A percentile compares a stretch with the other conserved stretches of the same genome.
phyloP scores from a whole-genome alignment of 1,140 invertebrate species.

The Lasioglossum baleicum region DNA sequence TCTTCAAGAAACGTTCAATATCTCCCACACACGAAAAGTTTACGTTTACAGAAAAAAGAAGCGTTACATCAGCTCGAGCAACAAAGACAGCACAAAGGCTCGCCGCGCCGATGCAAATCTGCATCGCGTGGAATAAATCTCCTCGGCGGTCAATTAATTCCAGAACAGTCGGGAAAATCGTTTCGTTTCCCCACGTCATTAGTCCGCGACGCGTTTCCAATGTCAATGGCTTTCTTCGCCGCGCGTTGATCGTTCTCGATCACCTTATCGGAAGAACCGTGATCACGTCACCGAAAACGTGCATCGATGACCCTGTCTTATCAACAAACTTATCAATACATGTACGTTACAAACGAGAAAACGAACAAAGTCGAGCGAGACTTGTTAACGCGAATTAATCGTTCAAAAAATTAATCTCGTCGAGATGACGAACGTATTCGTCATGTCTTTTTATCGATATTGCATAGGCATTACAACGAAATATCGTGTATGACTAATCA shows the following conservation, averaged over 20 bases:
- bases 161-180: not conserved
- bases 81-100: not conserved
- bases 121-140: not conserved
- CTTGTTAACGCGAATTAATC: too few species aligned
- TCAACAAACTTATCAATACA: not conserved
- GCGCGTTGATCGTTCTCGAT: not conserved
- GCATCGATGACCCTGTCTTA: not conserved
- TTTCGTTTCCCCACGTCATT: not conserved
- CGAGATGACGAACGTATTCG: not conserved
- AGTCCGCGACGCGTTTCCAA: not conserved
- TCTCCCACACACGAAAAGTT: too few species aligned
- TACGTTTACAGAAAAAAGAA: too few species aligned
- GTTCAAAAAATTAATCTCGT: too few species aligned
- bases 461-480: not conserved
- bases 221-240: not conserved
- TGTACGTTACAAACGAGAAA: too few species aligned
- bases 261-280: not conserved
- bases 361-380: not conserved
- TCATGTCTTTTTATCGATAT: not conserved
- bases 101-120: not conserved
- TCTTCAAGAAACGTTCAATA: not conserved
- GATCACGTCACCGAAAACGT: not conserved
- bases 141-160: not conserved
- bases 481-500: slow-evolving; percentile 14
- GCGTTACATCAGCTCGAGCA: too few species aligned